Percentiles rank a stretch among this genome's conserved stretches.
Conservation (phyloP, 2,888 invertebrate species). For the Agonopterix alstromeriana region DNA sequence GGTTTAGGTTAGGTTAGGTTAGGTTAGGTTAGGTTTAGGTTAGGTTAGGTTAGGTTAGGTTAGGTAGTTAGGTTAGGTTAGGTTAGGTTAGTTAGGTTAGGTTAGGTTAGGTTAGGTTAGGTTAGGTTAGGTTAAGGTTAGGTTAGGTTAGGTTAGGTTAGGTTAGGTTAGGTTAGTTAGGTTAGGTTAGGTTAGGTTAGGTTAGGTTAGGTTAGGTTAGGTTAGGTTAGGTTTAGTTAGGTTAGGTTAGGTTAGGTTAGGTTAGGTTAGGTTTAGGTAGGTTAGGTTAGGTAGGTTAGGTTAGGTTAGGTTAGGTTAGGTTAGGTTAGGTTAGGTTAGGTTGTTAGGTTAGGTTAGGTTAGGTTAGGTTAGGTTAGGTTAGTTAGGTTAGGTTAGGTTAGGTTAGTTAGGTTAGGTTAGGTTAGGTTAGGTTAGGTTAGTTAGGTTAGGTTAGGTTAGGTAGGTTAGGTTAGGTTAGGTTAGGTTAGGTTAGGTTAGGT, state of each 20-base stretch:
- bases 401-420: conserved; percentile 13
- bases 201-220: conserved; percentile 14
- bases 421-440: conserved; percentile 12
- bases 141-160: conserved; percentile 10
- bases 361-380: conserved; percentile 12
- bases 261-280: conserved; percentile 14
- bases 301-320: conserved; percentile 8
- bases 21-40: conserved; percentile 8
- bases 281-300: conserved; percentile 8
- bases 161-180: conserved; percentile 11
- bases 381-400: conserved; percentile 14
- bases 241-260: conserved; percentile 16
- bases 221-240: conserved; percentile 14
- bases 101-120: conserved; percentile 11
- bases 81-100: conserved; percentile 11
- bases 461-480: conserved; percentile 14
- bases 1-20: conserved; percentile 7
- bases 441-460: conserved; percentile 11
- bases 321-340: conserved; percentile 9
- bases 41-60: conserved; percentile 5
- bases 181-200: conserved; percentile 14
- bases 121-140: no score
- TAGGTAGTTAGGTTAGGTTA: conserved; percentile 10
- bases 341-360: conserved; percentile 14
- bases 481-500: conserved; percentile 13